These are phyloP conservation scores for Adelphocoris suturalis DNA, from an alignment of 2,888 invertebrate species.

Conservation along the genomic window DNA sequence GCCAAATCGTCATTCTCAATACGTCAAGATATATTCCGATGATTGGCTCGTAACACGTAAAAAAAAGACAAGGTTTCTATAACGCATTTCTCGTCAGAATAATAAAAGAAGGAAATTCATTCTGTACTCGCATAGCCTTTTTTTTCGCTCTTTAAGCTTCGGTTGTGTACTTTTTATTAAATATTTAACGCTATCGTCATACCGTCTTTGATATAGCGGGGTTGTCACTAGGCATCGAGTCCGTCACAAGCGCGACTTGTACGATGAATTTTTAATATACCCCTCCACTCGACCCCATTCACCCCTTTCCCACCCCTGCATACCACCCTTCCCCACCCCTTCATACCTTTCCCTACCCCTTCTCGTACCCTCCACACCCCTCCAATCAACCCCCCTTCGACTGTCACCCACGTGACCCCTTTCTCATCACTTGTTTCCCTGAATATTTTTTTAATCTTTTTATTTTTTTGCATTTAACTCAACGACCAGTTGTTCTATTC, in stretches of 20 bases:
- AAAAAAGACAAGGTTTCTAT: background rate
- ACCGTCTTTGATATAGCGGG: slow-evolving; percentile 53
- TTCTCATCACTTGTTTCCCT: too few species aligned
- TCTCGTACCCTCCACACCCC: background rate
- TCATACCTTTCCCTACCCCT: background rate
- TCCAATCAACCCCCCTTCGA: too few species aligned
- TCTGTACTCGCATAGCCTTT: background rate
- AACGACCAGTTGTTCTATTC: background rate
- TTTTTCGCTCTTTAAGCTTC: background rate
- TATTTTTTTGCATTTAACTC: background rate
- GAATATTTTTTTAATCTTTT: too few species aligned
- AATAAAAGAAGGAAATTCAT: background rate
- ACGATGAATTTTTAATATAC: slow-evolving; percentile 40
- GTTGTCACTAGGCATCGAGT: slow-evolving; percentile 54
- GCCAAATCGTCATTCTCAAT: background rate
- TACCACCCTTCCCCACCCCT: background rate
- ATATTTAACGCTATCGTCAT: slow-evolving; percentile 41
- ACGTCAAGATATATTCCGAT: background rate
- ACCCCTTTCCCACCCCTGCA: background rate
- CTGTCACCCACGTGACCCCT: too few species aligned
- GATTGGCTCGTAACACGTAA: background rate
- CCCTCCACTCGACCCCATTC: background rate
- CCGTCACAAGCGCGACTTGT: background rate
- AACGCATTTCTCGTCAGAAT: slow-evolving; percentile 6
- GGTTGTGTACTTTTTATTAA: slow-evolving; percentile 32